Base-by-base conservation (phyloP, 2,888 invertebrate genomes). In the Dromius quadrimaculatus region DNA sequence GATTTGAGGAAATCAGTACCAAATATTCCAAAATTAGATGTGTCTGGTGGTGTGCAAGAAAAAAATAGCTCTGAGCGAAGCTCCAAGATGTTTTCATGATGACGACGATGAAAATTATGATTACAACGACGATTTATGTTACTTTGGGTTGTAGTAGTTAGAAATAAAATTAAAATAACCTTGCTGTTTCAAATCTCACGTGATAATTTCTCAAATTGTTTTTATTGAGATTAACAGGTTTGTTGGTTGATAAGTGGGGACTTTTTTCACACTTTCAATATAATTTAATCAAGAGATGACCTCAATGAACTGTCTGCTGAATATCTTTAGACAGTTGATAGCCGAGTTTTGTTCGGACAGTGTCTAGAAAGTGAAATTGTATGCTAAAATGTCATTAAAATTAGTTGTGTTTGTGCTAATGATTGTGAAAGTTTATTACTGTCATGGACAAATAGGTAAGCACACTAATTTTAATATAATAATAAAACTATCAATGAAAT, bases 1-100 rank as follows among this genome's bases (percentile, higher is more conserved):
- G 78, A 78, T 4, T 80, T 84, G 64, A 71, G 74, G 28, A 64
- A 71, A 65, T 75, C 72, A 72, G 76, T 74, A 54, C 72, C 47
- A 66, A 76, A 63, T 72, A 76, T 72, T 22, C 76, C 78, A 2
- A 71, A 74, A 11, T 62, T 80, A 23, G 72, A 74, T 19, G 75
- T 76, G 4, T 74, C 73, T 28, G 78, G 72, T 28, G 78, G 72
- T 20, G 41, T 75, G 17, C 45, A 45, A 45, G 43, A 63, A 45
- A n/a, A n/a, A n/a, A n/a, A n/a, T n/a, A n/a, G n/a, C n/a, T n/a
- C n/a, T n/a, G n/a, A n/a, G n/a, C n/a, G n/a, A n/a, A n/a, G n/a
- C n/a, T n/a, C n/a, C n/a, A n/a, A n/a, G n/a, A n/a, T n/a, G n/a
- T n/a, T n/a, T n/a, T n/a, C n/a, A n/a, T n/a, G n/a, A n/a, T n/a